These are phyloP conservation scores for Macropodus opercularis DNA, from an alignment of 2,797 vertebrate genomes.

Conservation along the genomic window DNA sequence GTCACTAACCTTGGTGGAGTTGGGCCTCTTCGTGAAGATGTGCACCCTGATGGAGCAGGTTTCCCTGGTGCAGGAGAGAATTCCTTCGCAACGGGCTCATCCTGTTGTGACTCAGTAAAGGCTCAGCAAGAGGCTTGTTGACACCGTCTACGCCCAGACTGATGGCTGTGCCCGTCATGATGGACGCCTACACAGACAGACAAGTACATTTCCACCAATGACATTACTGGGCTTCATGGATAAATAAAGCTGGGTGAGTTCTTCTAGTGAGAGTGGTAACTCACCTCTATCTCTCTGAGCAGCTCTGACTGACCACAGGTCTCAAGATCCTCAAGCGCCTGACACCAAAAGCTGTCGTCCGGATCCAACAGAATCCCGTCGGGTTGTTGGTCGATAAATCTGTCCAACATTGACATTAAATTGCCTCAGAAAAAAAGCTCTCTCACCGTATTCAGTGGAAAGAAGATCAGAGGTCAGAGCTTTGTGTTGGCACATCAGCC, in stretches of 20 bases:
- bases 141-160: conserved; percentile 87
- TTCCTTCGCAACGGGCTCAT: conserved; percentile 72
- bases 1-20: conserved; percentile 57
- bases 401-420: conserved; percentile 44
- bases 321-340: conserved; percentile 97
- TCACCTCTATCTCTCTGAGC: conserved; percentile 96
- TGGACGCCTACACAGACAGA: conserved; percentile 85
- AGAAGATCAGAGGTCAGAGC: too few relatives aligned
- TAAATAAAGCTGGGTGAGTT: too few relatives aligned
- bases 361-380: conserved; percentile 88
- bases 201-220: not conserved
- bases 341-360: conserved; percentile 96
- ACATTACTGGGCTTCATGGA: too few relatives aligned
- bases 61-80: conserved; percentile 68
- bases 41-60: conserved; percentile 62
- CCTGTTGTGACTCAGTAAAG: conserved; percentile 68
- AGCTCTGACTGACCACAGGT: conserved; percentile 97
- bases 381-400: conserved; percentile 86
- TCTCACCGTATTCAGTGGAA: too few relatives aligned
- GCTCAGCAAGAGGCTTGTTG: conserved; percentile 80
- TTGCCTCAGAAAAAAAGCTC: not conserved
- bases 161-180: conserved; percentile 93
- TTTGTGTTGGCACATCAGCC: too few relatives aligned
- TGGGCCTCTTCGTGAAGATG: conserved; percentile 68
- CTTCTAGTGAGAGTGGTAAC: conserved; percentile 22